Base-by-base conservation (phyloP, 2,797 vertebrate species). In the Galagoides demidoff region DNA sequence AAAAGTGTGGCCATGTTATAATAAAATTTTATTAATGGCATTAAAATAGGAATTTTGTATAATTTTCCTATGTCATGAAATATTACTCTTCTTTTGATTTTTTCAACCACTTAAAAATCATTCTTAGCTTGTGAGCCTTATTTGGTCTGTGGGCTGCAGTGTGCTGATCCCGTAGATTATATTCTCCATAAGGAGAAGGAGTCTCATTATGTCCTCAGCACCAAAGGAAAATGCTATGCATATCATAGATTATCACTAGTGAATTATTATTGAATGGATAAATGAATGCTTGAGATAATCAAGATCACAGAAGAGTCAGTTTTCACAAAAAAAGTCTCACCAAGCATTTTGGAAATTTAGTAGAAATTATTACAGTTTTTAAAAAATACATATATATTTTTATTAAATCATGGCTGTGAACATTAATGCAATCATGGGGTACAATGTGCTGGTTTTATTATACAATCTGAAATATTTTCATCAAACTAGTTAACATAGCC, bases 81-180 rank as follows among this genome's bases (percentile, higher is more conserved):
- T 76, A 70, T 25, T 92, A 9, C 25, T 92, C 31, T 88, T 49
- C 16, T 66, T 66, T 29, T 66, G 11, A 71, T 81, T 89, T 88
- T 86, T 95, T 49, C 16, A 95, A 59, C 17, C 59, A 73, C n/a
- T 95, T 85, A 76, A 82, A 85, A 89, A 77, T 70, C 13, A 71
- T 57, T 94, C 66, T 76, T 57, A 45, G 52, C 13, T 45, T 57
- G 55, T 34, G 43, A 89, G 25, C n/a, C 57, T 13, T 45, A 86
- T 23, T 71, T 78, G 63, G 37, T 34, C 81, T 29, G 6, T 16
- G 27, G 71, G 39, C 59, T 84, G 7, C n/a, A 43, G 27, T 29
- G 12, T 66, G 31, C 63, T 59, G n/a, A 59, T 45, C 34, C 57
- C 11, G 25, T 23, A 85, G 34, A 71, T 64, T 57, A 61, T 59